These are phyloP conservation scores for Lasioglossum marginatum DNA, from an alignment of 2,888 invertebrate species.

Conservation along the genomic window DNA sequence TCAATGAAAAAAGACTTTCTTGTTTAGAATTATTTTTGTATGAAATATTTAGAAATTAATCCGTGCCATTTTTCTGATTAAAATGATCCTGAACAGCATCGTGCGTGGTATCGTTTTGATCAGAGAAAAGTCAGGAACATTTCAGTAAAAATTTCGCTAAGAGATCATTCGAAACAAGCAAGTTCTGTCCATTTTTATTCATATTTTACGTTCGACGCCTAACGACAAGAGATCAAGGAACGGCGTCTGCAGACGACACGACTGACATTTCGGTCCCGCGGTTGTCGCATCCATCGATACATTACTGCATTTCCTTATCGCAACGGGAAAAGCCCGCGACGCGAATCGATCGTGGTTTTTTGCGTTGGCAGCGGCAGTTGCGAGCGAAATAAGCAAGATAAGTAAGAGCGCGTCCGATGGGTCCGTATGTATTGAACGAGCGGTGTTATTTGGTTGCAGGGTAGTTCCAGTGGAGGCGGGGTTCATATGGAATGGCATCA, in stretches of 20 bases:
- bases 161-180: no score
- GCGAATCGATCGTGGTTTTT: slow-evolving; percentile 7
- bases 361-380: background rate
- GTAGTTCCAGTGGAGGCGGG: slow-evolving; percentile 74
- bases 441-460: slow-evolving; percentile 70
- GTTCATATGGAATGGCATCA: slow-evolving; percentile 85
- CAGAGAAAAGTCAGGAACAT: no score
- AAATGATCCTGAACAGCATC: background rate
- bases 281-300: background rate
- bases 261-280: background rate
- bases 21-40: background rate
- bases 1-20: background rate
- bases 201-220: background rate
- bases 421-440: background rate
- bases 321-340: background rate
- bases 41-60: background rate
- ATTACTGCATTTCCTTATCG: background rate
- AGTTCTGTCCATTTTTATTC: background rate
- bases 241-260: background rate
- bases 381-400: slow-evolving; percentile 3
- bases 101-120: background rate
- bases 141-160: no score
- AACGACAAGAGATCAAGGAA: background rate
- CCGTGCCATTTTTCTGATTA: no score
- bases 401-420: background rate